These are phyloP conservation scores for Cryptus armator DNA, from an alignment of 2,888 invertebrate genomes.

Conservation along the genomic window DNA sequence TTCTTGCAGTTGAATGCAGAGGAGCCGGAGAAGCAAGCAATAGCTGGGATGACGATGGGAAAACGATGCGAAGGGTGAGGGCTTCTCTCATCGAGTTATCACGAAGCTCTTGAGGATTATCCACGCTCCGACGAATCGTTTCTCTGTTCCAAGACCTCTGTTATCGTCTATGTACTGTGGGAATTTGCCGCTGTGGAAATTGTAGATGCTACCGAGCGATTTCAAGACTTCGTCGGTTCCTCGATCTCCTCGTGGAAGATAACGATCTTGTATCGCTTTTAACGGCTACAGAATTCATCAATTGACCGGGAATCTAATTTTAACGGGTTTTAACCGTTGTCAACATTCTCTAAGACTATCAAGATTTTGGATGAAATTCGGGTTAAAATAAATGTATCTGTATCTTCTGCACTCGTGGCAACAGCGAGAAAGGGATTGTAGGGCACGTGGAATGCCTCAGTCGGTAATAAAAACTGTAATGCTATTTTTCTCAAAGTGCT, in stretches of 20 bases:
- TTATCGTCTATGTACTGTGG: background rate
- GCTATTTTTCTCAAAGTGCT: too few relatives aligned
- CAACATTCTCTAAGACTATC: too few relatives aligned
- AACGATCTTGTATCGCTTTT: background rate
- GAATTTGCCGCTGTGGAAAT: background rate
- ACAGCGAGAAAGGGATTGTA: too few relatives aligned
- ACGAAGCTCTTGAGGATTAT: conserved; percentile 26
- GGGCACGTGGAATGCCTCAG: too few relatives aligned
- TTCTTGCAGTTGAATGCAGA: background rate
- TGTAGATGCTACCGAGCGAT: background rate
- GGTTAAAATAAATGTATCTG: too few relatives aligned
- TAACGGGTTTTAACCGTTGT: background rate
- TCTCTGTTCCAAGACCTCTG: background rate
- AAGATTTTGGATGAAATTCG: too few relatives aligned
- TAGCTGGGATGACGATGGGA: conserved; percentile 31
- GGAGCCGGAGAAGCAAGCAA: background rate
- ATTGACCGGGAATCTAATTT: background rate
- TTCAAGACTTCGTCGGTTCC: background rate
- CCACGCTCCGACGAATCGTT: conserved; percentile 41
- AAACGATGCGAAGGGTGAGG: conserved; percentile 26
- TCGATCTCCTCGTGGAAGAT: background rate
- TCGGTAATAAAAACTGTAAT: too few relatives aligned
- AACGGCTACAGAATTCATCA: background rate
- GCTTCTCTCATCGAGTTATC: conserved; percentile 26
- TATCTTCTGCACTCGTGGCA: too few relatives aligned